Conservation (phyloP, 2,888 invertebrate genomes). For the Dyspetes luteomarginatus region DNA sequence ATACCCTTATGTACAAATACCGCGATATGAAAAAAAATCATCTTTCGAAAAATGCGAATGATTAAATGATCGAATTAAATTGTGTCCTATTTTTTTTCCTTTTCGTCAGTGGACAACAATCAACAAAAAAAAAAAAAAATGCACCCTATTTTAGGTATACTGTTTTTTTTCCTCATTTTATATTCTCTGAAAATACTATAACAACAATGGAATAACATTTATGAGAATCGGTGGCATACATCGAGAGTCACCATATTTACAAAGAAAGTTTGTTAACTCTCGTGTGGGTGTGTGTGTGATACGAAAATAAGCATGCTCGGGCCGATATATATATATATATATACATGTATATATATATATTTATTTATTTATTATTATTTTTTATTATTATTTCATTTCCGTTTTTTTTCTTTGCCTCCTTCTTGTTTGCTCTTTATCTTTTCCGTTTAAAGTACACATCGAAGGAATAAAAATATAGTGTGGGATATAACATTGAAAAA, state of each 20-base stretch:
- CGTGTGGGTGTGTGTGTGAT: slow-evolving; percentile 27
- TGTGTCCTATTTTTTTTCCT: slow-evolving; percentile 12
- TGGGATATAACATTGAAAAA: slow-evolving; percentile 62
- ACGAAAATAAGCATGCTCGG: slow-evolving; percentile 66
- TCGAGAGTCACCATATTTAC: slow-evolving; percentile 63
- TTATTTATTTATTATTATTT: slow-evolving; percentile 34
- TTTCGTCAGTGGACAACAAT: slow-evolving; percentile 15
- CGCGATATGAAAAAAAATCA: slow-evolving; percentile 62
- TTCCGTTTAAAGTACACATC: slow-evolving; percentile 55
- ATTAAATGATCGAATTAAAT: slow-evolving; percentile 9
- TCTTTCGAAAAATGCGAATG: slow-evolving; percentile 27
- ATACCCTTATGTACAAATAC: slow-evolving; percentile 65
- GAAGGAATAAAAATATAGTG: slow-evolving; percentile 61
- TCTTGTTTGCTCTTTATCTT: slow-evolving; percentile 4
- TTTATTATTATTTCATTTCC: slow-evolving; percentile 26
- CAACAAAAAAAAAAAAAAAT: slow-evolving; percentile 34
- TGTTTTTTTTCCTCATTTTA: slow-evolving; percentile 43
- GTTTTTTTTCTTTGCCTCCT: background rate
- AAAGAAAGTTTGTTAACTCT: slow-evolving; percentile 59
- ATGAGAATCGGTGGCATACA: slow-evolving; percentile 58
- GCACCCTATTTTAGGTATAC: slow-evolving; percentile 39
- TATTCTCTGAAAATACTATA: slow-evolving; percentile 66
- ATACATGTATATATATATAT: slow-evolving; percentile 27
- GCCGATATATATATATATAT: slow-evolving; percentile 50
- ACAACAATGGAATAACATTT: slow-evolving; percentile 65